These are phyloP conservation scores for Drosophila demipolita DNA, from an alignment of 2,888 invertebrate genomes.

Conservation along the genomic window DNA sequence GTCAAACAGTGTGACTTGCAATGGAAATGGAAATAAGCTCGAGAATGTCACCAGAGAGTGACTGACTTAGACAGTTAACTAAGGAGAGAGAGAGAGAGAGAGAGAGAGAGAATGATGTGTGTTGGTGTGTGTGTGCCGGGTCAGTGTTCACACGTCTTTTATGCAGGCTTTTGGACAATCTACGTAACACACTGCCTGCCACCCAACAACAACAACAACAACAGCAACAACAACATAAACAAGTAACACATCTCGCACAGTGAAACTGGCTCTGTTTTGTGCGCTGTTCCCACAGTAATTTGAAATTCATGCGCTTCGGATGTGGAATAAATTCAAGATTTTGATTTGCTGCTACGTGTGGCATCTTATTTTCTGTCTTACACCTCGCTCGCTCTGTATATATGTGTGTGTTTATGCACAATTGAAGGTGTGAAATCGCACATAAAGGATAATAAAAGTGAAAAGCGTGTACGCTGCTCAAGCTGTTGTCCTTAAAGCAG, in stretches of 20 bases:
- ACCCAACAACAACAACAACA: constrained; percentile 4
- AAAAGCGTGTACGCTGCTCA: constrained; percentile 52
- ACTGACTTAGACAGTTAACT: constrained; percentile 3
- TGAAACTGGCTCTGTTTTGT: constrained; percentile 35
- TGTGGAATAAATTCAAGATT: constrained; percentile 83
- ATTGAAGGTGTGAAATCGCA: constrained; percentile 77
- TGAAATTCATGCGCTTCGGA: constrained; percentile 82
- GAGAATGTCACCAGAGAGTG: constrained; percentile 28
- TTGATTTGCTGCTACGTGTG: constrained; percentile 78
- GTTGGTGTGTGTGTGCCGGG: constrained; percentile 36
- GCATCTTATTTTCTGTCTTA: constrained; percentile 47
- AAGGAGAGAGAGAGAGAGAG: neutral
- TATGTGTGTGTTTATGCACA: constrained; percentile 41
- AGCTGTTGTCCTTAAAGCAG: constrained; percentile 31
- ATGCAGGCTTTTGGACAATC: constrained; percentile 54
- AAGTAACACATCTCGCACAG: constrained; percentile 1
- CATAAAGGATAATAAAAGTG: constrained; percentile 79
- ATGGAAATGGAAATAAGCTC: constrained; percentile 57
- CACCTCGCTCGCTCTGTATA: neutral
- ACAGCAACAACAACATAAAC: neutral
- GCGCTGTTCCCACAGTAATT: constrained; percentile 77
- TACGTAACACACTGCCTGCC: constrained; percentile 24
- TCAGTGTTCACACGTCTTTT: constrained; percentile 61
- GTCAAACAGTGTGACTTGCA: constrained; percentile 51
- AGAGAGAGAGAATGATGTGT: neutral